Base-by-base conservation (phyloP, 2,113 vertebrate species). In the Prinia subflava region DNA sequence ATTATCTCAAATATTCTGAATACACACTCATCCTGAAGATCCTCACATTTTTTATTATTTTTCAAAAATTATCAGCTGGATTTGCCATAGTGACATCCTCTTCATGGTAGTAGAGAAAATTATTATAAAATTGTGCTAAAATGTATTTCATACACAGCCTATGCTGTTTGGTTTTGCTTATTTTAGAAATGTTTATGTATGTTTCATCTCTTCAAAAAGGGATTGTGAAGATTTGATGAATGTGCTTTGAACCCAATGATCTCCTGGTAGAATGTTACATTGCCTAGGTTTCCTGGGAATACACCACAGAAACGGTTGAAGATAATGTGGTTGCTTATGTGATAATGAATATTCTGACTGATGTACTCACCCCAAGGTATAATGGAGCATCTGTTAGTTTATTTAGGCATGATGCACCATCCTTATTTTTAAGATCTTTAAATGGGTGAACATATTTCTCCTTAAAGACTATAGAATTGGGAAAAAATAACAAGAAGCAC, bases 311-410 rank as follows among this genome's bases (percentile, higher is more conserved):
- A 96, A 68, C 41, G 96, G 62, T 71, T 64, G 63, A 90, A 62
- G 81, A 94, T 62, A 95, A 90, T 69, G 33, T 78, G 47, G 11
- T 37, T 93, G 44, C 39, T 81, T 94, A 92, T 67, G 65, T 68
- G 77, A 82, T 76, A 95, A 94, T 93, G 79, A 83, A 75, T 87
- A 92, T 94, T 93, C 73, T 87, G 89, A 94, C 50, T 55, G 62
- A 82, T 83, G 35, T 77, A 76, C 89, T 95, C 65, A 80, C 69
- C 62, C 90, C 62, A 77, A 92, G 75, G 82, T 83, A 70, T 35
- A 86, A 60, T 95, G 80, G 60, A 97, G n/a, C 86, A 96, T 90
- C 91, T 97, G 95, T 92, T 96, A 69, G 79, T 87, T 93, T 74
- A 92, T 50, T 74, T 94, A 73, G 76, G 20, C 41, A 65, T 57